A percentile compares a stretch with the other conserved stretches of the same genome.
These are phyloP conservation scores for Desmophyllum pertusum DNA, from an alignment of 92 coral and sea anemone genomes.

Conservation along the genomic window DNA sequence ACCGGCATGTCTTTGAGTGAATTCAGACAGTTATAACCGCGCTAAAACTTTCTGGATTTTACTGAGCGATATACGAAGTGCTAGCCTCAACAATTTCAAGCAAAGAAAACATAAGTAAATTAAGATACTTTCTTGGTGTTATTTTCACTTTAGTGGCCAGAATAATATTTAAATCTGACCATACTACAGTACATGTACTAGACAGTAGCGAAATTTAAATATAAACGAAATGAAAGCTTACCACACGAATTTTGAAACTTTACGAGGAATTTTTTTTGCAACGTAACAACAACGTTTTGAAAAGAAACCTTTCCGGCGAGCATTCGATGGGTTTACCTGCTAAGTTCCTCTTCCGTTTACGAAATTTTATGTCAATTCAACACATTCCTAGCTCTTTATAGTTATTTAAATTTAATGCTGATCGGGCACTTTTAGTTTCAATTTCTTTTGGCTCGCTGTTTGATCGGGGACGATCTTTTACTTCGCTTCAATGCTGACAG, in stretches of 20 bases:
- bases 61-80: no score
- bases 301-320: not conserved
- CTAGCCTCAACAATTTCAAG: not conserved
- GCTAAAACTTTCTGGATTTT: no score
- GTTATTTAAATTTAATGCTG: slow-evolving; percentile 13
- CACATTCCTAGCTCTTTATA: not conserved
- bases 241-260: not conserved
- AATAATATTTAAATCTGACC: not conserved
- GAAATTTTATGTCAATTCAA: not conserved
- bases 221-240: not conserved
- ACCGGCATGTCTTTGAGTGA: no score
- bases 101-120: not conserved
- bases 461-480: not conserved
- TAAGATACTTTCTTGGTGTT: not conserved
- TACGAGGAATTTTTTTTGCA: not conserved
- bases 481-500: not conserved
- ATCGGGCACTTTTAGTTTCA: slow-evolving; percentile 3
- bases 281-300: not conserved
- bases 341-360: not conserved
- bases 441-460: not conserved
- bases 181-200: no score
- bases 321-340: not conserved
- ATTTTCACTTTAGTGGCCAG: not conserved
- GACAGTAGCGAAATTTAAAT: no score
- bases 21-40: not conserved